phyloP scores from a whole-genome alignment of 1,140 invertebrate genomes.

The Pogonognathellus flavescens region DNA sequence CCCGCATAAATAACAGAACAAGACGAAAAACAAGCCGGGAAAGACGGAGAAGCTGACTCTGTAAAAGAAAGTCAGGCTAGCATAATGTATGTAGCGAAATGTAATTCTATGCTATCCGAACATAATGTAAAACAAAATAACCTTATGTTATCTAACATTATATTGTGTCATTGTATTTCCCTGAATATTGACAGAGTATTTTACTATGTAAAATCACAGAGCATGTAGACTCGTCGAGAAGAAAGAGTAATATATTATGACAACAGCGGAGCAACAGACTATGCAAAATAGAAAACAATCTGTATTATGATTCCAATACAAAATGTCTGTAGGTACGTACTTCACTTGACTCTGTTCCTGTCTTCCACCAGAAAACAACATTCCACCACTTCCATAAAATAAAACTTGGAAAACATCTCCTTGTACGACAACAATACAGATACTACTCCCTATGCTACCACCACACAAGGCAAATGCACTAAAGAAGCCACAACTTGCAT shows the following conservation, averaged over 20 bases:
- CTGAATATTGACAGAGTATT: conserved; percentile 50
- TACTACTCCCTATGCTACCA: background rate
- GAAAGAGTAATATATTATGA: conserved; percentile 48
- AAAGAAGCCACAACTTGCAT: background rate
- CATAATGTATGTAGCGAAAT: conserved; percentile 43
- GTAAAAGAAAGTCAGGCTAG: background rate
- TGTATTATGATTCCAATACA: conserved; percentile 47
- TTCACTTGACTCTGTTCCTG: background rate
- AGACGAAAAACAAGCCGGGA: conserved; percentile 40
- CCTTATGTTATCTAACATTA: conserved; percentile 45
- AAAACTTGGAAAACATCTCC: conserved; percentile 34
- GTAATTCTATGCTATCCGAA: conserved; percentile 37
- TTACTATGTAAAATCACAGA: conserved; percentile 33
- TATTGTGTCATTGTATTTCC: conserved; percentile 49
- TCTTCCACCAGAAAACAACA: conserved; percentile 29
- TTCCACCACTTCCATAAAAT: background rate
- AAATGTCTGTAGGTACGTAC: conserved; percentile 18
- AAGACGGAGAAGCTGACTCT: conserved; percentile 26
- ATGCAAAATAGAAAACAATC: conserved; percentile 49
- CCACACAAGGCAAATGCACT: background rate
- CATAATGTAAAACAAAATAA: conserved; percentile 51
- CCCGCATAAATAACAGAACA: conserved; percentile 49
- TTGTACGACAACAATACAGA: conserved; percentile 6
- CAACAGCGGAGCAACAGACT: conserved; percentile 31
- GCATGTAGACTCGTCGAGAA: conserved; percentile 9